Percentiles rank a stretch among this genome's conserved stretches.
Conservation (phyloP, 2,888 invertebrate genomes). For the Punctoribates punctum region DNA sequence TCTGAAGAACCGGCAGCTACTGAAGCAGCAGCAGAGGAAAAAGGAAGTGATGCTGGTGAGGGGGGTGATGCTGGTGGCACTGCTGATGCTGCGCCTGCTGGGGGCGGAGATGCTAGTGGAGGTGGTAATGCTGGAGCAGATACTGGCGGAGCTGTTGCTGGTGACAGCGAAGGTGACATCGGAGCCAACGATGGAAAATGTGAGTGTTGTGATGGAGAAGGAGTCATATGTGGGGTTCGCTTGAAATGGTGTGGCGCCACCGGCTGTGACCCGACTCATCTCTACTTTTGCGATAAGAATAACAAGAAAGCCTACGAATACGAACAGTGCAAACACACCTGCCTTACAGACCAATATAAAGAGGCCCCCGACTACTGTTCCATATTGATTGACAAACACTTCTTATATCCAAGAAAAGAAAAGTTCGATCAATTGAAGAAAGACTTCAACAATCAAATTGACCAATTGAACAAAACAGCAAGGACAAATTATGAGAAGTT, state of each 20-base stretch:
- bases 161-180: neutral
- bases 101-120: neutral
- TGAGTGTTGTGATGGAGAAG: slow-evolving; percentile 19
- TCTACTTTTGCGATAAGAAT: slow-evolving; percentile 1
- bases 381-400: neutral
- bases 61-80: no score
- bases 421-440: neutral
- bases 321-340: neutral
- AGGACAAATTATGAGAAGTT: no score
- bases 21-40: no score
- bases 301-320: neutral
- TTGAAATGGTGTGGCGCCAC: neutral
- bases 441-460: no score
- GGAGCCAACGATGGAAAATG: neutral
- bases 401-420: neutral
- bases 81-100: no score
- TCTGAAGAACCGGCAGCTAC: no score
- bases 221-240: neutral
- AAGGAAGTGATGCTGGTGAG: no score
- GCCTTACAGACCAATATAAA: neutral
- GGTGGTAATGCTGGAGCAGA: neutral
- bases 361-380: neutral
- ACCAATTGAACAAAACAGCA: no score
- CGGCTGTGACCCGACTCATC: neutral
- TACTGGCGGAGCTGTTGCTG: neutral